Percentiles rank a stretch among this genome's conserved stretches.
These are phyloP conservation scores for Boloria selene DNA, from an alignment of 2,888 invertebrate species.

Conservation along the genomic window DNA sequence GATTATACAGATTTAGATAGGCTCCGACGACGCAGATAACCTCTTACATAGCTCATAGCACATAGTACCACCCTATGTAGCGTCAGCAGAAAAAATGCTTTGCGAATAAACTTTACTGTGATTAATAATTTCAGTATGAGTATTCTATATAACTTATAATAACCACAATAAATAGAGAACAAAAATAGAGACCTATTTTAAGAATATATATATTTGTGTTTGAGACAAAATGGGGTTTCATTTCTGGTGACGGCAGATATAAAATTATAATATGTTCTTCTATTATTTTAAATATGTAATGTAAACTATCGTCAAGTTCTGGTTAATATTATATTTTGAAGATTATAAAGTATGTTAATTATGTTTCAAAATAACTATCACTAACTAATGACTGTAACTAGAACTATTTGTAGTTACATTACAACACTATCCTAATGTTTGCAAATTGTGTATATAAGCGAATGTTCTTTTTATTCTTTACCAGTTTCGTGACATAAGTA, in stretches of 20 bases:
- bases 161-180: no score
- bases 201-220: no score
- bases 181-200: no score
- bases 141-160: no score
- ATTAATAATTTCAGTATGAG: no score
- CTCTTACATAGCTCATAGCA: constrained; percentile 81
- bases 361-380: background rate
- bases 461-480: background rate
- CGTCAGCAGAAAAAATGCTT: constrained; percentile 46
- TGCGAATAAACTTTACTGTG: background rate
- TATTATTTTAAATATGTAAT: no score
- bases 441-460: constrained; percentile 3
- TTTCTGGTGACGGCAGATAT: no score
- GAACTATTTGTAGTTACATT: background rate
- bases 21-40: constrained; percentile 74
- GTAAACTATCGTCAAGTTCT: no score
- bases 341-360: background rate
- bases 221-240: no score
- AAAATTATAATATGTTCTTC: no score
- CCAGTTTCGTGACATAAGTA: background rate
- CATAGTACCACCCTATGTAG: constrained; percentile 71
- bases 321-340: no score
- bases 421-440: background rate
- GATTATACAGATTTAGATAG: constrained; percentile 82
- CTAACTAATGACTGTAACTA: constrained; percentile 1